phyloP scores from a whole-genome alignment of 2,113 vertebrate genomes.

The Verasper variegatus region DNA sequence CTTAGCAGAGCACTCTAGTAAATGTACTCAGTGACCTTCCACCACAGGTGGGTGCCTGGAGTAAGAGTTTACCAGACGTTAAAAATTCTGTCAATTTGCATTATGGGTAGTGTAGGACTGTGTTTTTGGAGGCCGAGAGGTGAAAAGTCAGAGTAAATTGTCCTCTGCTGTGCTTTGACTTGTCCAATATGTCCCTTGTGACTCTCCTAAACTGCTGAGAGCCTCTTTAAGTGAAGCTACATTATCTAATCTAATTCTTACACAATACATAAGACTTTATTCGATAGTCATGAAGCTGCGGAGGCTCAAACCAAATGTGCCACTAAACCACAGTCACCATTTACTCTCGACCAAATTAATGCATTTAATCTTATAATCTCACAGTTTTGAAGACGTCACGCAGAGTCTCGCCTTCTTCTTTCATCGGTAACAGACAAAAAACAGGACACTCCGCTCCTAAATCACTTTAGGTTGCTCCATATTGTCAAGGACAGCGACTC shows the following conservation, averaged over 20 bases:
- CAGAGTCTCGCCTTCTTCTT: conserved; percentile 27
- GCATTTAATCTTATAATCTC: conserved; percentile 23
- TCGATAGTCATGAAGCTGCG: background rate
- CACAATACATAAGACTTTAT: background rate
- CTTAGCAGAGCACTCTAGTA: too few relatives aligned
- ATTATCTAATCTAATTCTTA: conserved; percentile 1
- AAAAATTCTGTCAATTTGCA: too few relatives aligned
- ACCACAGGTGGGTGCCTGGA: too few relatives aligned
- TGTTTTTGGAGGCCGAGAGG: too few relatives aligned
- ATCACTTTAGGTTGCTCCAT: conserved; percentile 48
- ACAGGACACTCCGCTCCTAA: conserved; percentile 23
- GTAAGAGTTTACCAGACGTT: too few relatives aligned
- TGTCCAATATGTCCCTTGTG: background rate
- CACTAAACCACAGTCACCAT: background rate
- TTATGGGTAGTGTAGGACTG: too few relatives aligned
- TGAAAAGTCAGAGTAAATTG: too few relatives aligned
- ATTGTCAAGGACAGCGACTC: conserved; percentile 47
- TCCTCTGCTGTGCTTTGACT: background rate
- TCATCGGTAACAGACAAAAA: conserved; percentile 1
- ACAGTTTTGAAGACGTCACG: background rate
- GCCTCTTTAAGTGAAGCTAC: background rate
- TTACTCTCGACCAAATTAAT: background rate
- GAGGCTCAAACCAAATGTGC: conserved; percentile 1
- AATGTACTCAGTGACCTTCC: too few relatives aligned
- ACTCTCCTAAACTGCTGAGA: background rate